Conservation (phyloP, 92 coral and sea anemone species). For the Blastomussa wellsi region DNA sequence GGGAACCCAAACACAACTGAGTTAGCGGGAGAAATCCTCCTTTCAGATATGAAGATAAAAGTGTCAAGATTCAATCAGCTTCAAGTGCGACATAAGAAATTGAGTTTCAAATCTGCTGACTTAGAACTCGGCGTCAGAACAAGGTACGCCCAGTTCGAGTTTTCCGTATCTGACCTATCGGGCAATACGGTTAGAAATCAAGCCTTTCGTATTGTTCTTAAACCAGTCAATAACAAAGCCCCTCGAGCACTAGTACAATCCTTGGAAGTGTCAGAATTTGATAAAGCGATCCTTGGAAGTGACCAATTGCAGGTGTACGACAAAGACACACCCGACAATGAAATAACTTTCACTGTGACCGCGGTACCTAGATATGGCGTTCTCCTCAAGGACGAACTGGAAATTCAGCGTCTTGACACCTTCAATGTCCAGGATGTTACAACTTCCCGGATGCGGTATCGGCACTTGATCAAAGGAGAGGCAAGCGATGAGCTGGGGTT, state of each 20-base stretch:
- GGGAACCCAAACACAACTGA: slow-evolving; percentile 40
- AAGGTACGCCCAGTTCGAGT: slow-evolving; percentile 83
- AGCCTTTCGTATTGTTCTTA: slow-evolving; percentile 57
- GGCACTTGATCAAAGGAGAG: slow-evolving; percentile 69
- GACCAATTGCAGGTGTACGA: slow-evolving; percentile 46
- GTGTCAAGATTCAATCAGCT: slow-evolving; percentile 80
- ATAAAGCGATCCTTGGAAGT: slow-evolving; percentile 41
- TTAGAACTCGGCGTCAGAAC: slow-evolving; percentile 67
- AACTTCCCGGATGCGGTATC: slow-evolving; percentile 66
- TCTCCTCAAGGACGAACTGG: slow-evolving; percentile 61
- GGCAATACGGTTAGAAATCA: slow-evolving; percentile 75
- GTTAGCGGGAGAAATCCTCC: slow-evolving; percentile 73
- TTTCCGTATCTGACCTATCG: slow-evolving; percentile 88
- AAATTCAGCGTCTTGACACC: slow-evolving; percentile 55
- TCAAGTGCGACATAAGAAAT: slow-evolving; percentile 80
- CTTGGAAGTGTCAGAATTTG: slow-evolving; percentile 59
- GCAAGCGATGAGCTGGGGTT: slow-evolving; percentile 79
- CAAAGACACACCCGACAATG: slow-evolving; percentile 57
- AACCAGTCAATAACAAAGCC: slow-evolving; percentile 79
- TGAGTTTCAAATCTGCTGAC: slow-evolving; percentile 82
- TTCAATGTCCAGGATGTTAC: slow-evolving; percentile 75
- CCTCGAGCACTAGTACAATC: slow-evolving; percentile 53
- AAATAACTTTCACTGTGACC: slow-evolving; percentile 56
- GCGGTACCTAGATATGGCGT: slow-evolving; percentile 76
- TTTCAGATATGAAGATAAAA: slow-evolving; percentile 53